phyloP scores from a whole-genome alignment of 2,113 vertebrate genomes.

The Oreocharis arfaki region DNA sequence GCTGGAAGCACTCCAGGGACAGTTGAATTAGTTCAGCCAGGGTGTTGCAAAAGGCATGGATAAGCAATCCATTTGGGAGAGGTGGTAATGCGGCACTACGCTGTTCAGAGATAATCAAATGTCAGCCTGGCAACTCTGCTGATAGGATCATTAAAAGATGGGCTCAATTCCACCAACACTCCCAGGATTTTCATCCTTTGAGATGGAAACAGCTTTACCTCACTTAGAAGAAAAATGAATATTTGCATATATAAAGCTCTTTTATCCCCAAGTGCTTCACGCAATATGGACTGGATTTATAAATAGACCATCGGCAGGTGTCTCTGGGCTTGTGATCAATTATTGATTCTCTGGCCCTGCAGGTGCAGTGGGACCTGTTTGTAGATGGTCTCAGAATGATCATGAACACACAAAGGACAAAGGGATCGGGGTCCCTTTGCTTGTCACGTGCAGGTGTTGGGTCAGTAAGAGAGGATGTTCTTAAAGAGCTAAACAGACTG shows the following conservation, averaged over 20 bases:
- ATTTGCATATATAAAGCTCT: conserved; percentile 31
- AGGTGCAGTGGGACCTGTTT: not conserved
- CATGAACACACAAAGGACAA: not conserved
- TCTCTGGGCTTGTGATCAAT: not conserved
- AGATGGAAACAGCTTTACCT: conserved; percentile 8
- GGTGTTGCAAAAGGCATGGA: conserved; percentile 21
- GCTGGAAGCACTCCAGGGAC: conserved; percentile 37
- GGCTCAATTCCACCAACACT: conserved; percentile 46
- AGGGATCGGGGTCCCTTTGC: not conserved
- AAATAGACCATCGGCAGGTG: not conserved
- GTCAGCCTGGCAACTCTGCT: conserved; percentile 44
- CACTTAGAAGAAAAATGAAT: not conserved
- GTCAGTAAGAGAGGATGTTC: not conserved
- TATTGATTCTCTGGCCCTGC: not conserved
- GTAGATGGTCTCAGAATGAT: not conserved
- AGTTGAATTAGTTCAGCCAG: not conserved
- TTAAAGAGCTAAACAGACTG: not conserved
- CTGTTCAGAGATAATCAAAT: conserved; percentile 29
- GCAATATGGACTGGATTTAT: not conserved
- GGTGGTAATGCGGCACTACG: not conserved
- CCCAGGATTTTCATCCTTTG: conserved; percentile 28
- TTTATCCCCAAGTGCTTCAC: not conserved
- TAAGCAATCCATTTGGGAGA: conserved; percentile 48
- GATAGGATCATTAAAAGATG: conserved; percentile 43
- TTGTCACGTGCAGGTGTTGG: not conserved